phyloP scores from a whole-genome alignment of 2,888 invertebrate genomes.

The Caenorhabditis sp. region DNA sequence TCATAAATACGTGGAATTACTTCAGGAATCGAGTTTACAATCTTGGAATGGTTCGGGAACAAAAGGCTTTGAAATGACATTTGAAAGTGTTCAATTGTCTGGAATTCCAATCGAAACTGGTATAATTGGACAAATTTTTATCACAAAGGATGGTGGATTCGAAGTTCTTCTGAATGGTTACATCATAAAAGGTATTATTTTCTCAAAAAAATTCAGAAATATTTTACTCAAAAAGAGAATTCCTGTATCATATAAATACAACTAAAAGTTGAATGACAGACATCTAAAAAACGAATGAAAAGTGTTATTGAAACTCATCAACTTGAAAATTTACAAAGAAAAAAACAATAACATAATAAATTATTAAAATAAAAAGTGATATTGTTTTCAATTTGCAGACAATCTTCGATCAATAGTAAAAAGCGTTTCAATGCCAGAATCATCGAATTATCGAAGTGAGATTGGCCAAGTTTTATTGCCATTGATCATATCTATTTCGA shows the following conservation, averaged over 20 bases:
- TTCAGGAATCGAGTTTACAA: slow-evolving; percentile 18
- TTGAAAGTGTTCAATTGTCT: slow-evolving; percentile 10
- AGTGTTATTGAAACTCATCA: background rate
- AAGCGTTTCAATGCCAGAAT: slow-evolving; percentile 16
- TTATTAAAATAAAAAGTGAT: background rate
- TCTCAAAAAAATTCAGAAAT: no score
- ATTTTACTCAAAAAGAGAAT: no score
- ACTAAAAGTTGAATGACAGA: no score
- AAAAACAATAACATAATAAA: background rate
- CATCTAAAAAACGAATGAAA: no score
- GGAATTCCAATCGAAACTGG: slow-evolving; percentile 24
- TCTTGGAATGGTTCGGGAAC: slow-evolving; percentile 27
- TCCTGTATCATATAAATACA: no score
- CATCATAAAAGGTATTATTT: slow-evolving; percentile 20
- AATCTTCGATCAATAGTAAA: slow-evolving; percentile 18
- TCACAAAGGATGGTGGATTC: slow-evolving; percentile 29
- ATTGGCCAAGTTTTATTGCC: slow-evolving; percentile 7
- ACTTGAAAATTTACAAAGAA: background rate
- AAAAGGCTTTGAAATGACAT: slow-evolving; percentile 34
- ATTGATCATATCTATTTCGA: slow-evolving; percentile 11
- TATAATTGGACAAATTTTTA: slow-evolving; percentile 30
- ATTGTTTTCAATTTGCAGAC: slow-evolving; percentile 10
- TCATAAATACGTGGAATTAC: background rate
- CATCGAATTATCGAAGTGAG: slow-evolving; percentile 8
- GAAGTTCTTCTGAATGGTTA: slow-evolving; percentile 30